phyloP scores from a whole-genome alignment of 2,888 invertebrate species.

The Aplocera efformata region DNA sequence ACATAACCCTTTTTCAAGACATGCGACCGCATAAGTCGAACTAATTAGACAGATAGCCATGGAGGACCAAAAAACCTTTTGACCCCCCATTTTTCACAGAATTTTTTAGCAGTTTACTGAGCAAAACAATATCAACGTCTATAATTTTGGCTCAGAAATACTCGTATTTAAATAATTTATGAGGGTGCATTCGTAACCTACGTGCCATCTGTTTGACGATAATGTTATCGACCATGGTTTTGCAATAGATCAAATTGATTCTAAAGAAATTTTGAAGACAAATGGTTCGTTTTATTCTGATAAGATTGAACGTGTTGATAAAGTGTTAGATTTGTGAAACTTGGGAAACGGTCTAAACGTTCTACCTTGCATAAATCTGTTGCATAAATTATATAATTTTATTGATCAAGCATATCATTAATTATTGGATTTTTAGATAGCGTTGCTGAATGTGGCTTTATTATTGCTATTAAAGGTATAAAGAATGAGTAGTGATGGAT shows the following conservation, averaged over 20 bases:
- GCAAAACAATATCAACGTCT: slow-evolving; percentile 15
- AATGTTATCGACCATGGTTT: slow-evolving; percentile 8
- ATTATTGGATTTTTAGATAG: no score
- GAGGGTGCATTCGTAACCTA: slow-evolving; percentile 27
- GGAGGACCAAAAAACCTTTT: slow-evolving; percentile 60
- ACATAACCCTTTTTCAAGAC: slow-evolving; percentile 61
- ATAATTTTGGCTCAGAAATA: slow-evolving; percentile 5
- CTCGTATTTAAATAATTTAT: slow-evolving; percentile 37
- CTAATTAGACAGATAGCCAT: slow-evolving; percentile 50
- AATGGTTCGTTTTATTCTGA: slow-evolving; percentile 13
- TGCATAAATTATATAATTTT: no score
- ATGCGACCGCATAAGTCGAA: slow-evolving; percentile 45
- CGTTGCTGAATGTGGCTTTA: no score
- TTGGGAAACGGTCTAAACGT: not conserved
- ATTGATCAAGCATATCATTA: no score
- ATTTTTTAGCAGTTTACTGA: slow-evolving; percentile 8
- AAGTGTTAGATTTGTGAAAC: slow-evolving; percentile 2
- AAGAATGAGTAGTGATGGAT: no score
- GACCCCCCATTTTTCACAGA: slow-evolving; percentile 53
- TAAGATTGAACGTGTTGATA: slow-evolving; percentile 43
- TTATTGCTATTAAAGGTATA: no score
- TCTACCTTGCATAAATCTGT: not conserved
- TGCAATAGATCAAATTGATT: slow-evolving; percentile 23
- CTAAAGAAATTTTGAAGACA: slow-evolving; percentile 30
- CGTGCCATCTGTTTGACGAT: slow-evolving; percentile 33